These are phyloP conservation scores for Xanthorhoe designata DNA, from an alignment of 2,888 invertebrate species.

Conservation along the genomic window DNA sequence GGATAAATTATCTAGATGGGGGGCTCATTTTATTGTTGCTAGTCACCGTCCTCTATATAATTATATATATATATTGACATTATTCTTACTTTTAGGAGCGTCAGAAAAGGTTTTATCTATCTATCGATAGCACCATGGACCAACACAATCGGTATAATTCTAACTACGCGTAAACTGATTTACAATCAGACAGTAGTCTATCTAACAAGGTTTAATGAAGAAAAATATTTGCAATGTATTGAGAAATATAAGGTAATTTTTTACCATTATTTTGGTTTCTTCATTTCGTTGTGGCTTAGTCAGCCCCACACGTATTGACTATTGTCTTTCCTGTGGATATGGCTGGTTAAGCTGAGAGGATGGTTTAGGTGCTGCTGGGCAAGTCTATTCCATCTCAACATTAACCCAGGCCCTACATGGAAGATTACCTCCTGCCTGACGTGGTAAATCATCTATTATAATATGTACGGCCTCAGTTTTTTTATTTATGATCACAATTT, in stretches of 20 bases:
- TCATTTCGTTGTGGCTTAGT: too few relatives aligned
- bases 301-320: neutral
- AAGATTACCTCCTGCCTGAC: too few relatives aligned
- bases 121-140: conserved; percentile 67
- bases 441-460: too few relatives aligned
- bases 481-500: neutral
- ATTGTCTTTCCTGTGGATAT: too few relatives aligned
- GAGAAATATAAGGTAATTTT: conserved; percentile 63
- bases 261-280: neutral
- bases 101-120: conserved; percentile 39
- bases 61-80: neutral
- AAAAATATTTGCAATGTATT: conserved; percentile 59
- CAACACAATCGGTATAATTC: conserved; percentile 62
- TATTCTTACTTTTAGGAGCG: conserved; percentile 38
- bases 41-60: too few relatives aligned
- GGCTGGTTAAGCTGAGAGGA: too few relatives aligned
- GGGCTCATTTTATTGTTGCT: too few relatives aligned
- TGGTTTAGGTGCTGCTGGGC: too few relatives aligned
- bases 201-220: conserved; percentile 61
- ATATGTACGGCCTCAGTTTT: too few relatives aligned
- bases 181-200: conserved; percentile 55
- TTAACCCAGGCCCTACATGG: too few relatives aligned
- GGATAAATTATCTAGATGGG: too few relatives aligned
- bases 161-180: conserved; percentile 49
- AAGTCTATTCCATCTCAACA: too few relatives aligned